These are phyloP conservation scores for Laticauda colubrina DNA, from an alignment of 2,113 vertebrate genomes.

Conservation along the genomic window DNA sequence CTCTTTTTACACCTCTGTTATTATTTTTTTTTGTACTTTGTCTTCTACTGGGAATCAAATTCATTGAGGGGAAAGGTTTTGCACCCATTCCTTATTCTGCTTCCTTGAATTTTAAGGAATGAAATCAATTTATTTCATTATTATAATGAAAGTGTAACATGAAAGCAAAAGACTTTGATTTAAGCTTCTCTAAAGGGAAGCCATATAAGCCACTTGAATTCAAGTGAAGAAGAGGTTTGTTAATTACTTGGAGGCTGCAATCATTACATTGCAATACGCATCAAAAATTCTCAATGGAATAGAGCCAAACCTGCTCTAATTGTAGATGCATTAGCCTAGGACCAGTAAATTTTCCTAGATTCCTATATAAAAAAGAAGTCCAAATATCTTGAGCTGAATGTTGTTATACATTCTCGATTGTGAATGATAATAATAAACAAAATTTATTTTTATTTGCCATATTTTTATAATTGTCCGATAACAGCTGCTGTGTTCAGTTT, in stretches of 20 bases:
- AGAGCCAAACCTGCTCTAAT: slow-evolving; percentile 4
- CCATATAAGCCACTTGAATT: neutral
- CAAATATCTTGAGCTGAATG: neutral
- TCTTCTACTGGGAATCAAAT: neutral
- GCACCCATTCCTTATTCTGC: neutral
- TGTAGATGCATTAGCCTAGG: slow-evolving; percentile 1
- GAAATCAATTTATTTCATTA: slow-evolving; percentile 16
- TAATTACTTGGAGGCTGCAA: slow-evolving; percentile 23
- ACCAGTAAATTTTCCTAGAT: neutral
- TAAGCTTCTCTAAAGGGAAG: neutral
- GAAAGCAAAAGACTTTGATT: slow-evolving; percentile 31
- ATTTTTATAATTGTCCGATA: neutral
- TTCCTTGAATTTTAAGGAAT: slow-evolving; percentile 10
- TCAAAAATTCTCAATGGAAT: neutral
- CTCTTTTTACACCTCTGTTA: neutral
- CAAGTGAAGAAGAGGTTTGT: slow-evolving; percentile 17
- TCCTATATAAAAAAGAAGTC: neutral
- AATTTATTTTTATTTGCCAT: neutral
- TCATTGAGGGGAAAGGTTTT: neutral
- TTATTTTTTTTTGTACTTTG: neutral
- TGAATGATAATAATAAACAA: fast-evolving
- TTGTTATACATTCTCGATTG: neutral
- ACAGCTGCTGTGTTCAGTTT: neutral
- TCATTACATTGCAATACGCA: neutral
- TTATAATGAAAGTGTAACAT: neutral